These are phyloP conservation scores for Nineta flava DNA, from an alignment of 2,888 invertebrate genomes.

Conservation along the genomic window DNA sequence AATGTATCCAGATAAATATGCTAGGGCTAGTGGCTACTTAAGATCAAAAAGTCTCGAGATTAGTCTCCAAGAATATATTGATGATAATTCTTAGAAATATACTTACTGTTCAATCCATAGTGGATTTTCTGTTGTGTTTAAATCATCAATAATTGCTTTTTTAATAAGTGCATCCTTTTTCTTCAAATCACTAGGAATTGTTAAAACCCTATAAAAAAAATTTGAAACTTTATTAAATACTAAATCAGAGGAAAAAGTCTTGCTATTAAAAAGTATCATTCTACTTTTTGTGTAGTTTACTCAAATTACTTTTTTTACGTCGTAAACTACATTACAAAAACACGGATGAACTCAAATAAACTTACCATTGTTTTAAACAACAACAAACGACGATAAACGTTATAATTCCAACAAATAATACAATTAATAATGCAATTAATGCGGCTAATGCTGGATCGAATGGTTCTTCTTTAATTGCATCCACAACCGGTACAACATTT, in stretches of 20 bases:
- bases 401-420: slow-evolving; percentile 70
- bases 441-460: slow-evolving; percentile 80
- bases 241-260: no score
- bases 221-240: no score
- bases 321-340: neutral
- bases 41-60: no score
- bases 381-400: slow-evolving; percentile 79
- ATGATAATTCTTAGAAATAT: neutral
- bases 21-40: no score
- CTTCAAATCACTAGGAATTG: slow-evolving; percentile 64
- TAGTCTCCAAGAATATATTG: no score
- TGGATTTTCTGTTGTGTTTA: slow-evolving; percentile 83
- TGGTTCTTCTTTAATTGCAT: slow-evolving; percentile 49
- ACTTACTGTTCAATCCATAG: slow-evolving; percentile 80
- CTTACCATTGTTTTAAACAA: slow-evolving; percentile 69
- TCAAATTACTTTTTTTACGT: neutral
- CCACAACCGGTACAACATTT: slow-evolving; percentile 54
- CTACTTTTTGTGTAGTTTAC: neutral
- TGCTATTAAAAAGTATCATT: no score
- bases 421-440: slow-evolving; percentile 68
- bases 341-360: neutral
- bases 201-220: slow-evolving; percentile 45
- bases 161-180: slow-evolving; percentile 72
- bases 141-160: slow-evolving; percentile 66
- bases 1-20: neutral